Evolutionary conservation across 2,113 vertebrate genomes (phyloP).

Genomic region (Hippolais icterina): DNA sequence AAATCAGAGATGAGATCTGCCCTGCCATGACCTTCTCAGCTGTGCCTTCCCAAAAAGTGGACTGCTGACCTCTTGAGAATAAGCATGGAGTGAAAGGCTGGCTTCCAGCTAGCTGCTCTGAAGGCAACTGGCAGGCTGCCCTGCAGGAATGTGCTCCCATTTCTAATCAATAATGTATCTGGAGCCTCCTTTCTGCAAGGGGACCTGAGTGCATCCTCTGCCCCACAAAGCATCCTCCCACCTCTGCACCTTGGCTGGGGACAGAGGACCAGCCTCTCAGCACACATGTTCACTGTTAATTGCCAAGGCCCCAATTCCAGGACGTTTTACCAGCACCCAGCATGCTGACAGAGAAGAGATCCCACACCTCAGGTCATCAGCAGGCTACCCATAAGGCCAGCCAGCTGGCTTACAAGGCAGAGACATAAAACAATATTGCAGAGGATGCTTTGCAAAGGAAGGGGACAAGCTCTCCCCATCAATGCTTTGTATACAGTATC

Average conservation of each 20-base stretch:
- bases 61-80: neutral
- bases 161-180: slow-evolving; percentile 1
- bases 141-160: neutral
- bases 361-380: neutral
- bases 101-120: neutral
- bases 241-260: neutral
- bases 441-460: neutral
- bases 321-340: neutral
- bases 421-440: neutral
- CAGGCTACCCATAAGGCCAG: neutral
- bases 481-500: neutral
- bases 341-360: fast-evolving
- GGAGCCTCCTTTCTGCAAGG: neutral
- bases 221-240: neutral
- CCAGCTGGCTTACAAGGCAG: neutral
- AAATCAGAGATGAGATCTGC: neutral
- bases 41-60: neutral
- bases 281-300: neutral
- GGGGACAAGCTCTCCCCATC: neutral
- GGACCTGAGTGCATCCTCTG: neutral
- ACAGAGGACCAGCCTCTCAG: neutral
- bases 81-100: neutral
- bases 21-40: neutral
- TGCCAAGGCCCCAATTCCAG: neutral
- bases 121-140: neutral